A percentile compares a stretch with the other conserved stretches of the same genome.
phyloP scores from a whole-genome alignment of 2,888 invertebrate species.

The Hypomecis atomaria region DNA sequence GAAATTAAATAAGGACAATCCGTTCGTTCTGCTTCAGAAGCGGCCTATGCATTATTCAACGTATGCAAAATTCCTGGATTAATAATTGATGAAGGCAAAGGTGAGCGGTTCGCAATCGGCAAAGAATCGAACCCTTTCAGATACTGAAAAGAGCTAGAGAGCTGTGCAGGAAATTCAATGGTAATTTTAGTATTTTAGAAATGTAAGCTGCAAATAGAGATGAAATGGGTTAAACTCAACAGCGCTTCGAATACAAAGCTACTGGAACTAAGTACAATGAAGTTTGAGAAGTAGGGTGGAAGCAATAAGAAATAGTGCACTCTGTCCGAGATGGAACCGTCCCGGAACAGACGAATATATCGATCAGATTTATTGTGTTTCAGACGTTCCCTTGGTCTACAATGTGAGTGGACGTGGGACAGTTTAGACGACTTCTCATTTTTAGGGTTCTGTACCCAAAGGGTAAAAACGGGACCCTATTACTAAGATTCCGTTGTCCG shows the following conservation, averaged over 20 bases:
- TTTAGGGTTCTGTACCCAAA: neutral
- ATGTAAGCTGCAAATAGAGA: slow-evolving; percentile 24
- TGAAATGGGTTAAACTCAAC: slow-evolving; percentile 11
- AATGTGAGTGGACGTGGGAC: slow-evolving; percentile 14
- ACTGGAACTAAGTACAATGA: slow-evolving; percentile 11
- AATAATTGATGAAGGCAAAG: slow-evolving; percentile 75
- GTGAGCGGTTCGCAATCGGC: slow-evolving; percentile 65
- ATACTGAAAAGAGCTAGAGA: slow-evolving; percentile 56
- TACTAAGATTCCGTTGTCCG: neutral
- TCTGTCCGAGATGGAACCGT: slow-evolving; percentile 42
- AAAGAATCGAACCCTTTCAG: slow-evolving; percentile 68
- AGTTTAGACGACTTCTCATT: slow-evolving; percentile 8
- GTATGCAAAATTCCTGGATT: slow-evolving; percentile 73
- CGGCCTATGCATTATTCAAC: slow-evolving; percentile 73
- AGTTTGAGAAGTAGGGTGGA: slow-evolving; percentile 37
- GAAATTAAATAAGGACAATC: slow-evolving; percentile 76
- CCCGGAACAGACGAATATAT: slow-evolving; percentile 47
- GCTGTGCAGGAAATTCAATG: slow-evolving; percentile 53
- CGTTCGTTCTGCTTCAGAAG: slow-evolving; percentile 66
- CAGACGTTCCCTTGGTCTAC: slow-evolving; percentile 40
- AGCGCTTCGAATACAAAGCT: slow-evolving; percentile 16
- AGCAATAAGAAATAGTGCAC: slow-evolving; percentile 38
- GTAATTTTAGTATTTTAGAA: slow-evolving; percentile 29
- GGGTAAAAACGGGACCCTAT: too few relatives aligned
- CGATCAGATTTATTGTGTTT: slow-evolving; percentile 56